Base-by-base conservation (phyloP, 2,797 vertebrate species). In the Anguilla megastoma region DNA sequence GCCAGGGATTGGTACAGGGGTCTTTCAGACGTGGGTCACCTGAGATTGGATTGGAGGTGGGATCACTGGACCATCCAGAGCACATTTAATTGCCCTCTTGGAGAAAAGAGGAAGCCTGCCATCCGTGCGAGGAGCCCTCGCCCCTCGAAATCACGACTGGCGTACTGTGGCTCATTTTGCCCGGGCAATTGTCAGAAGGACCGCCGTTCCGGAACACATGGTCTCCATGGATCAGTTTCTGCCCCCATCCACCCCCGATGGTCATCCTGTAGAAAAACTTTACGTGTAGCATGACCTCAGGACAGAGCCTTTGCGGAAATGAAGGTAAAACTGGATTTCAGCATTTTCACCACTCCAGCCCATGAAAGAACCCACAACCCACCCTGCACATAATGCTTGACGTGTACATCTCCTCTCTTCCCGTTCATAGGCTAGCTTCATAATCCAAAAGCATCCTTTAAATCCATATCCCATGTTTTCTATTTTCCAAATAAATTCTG, bases 61-160 rank as follows among this genome's bases (percentile, higher is more conserved):
- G 87, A 90, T 91, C 90, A 92, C 88, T 14, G 48, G 90, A 90
- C 88, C 89, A 84, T 91, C 88, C 48, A 76, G 48, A 85, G 80
- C 60, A 83, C 89, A 63, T 88, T 85, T 86, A 84, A 86, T 89
- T 89, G 88, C 84, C 58, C 88, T 86, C 63, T 21, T 21, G 33
- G 85, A 86, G 80, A 45, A 86, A 27, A 52, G 76, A 86, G 60
- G 41, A 48, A 54, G 60, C 27, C 41, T 86, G 88, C 74, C 88
- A 83, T 83, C 85, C 85, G 66, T 33, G 58, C 54, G n/a, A 54
- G 30, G 24, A 60, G 74, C 50, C 27, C 41, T 36, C 24, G n/a
- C 50, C 58, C 41, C 3, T 85, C 66, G 24, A 86, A 69, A 88
- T 41, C 58, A 30, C 21, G 18, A 63, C 87, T 66, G 18, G 84